Conservation (phyloP, 2,113 vertebrate genomes). For the Pseudopipra pipra region DNA sequence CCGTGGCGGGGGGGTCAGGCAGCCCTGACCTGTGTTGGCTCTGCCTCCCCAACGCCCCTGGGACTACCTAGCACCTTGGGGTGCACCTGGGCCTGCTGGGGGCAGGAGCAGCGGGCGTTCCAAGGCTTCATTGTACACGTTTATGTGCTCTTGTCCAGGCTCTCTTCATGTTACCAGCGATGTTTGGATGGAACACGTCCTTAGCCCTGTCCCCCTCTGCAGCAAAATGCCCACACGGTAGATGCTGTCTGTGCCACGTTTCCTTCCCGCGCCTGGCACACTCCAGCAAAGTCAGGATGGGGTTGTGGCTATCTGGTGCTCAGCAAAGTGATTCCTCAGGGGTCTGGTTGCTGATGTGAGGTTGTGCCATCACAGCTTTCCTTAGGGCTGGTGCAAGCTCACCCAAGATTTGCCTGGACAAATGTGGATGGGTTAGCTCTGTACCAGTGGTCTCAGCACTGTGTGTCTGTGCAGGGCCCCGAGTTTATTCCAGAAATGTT, state of each 20-base stretch:
- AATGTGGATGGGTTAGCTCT: not conserved
- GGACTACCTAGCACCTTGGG: not conserved
- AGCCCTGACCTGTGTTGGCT: not conserved
- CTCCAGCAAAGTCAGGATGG: not conserved
- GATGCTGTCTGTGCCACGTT: rapidly evolving
- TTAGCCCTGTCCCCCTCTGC: rapidly evolving
- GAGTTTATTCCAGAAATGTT: not conserved
- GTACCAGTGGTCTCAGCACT: rapidly evolving
- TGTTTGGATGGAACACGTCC: rapidly evolving
- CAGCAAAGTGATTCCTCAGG: rapidly evolving
- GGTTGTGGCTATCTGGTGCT: not conserved
- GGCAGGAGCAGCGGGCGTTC: not conserved
- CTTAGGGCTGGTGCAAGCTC: not conserved
- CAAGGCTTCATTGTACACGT: rapidly evolving
- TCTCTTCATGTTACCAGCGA: rapidly evolving
- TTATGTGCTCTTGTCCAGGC: rapidly evolving
- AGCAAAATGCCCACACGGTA: rapidly evolving
- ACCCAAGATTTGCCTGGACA: not conserved
- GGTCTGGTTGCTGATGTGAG: not conserved
- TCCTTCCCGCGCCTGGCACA: rapidly evolving
- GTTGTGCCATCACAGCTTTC: not conserved
- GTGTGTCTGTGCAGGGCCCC: not conserved
- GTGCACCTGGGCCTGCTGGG: not conserved
- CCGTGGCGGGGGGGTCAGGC: not conserved
- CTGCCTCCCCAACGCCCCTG: not conserved